Evolutionary conservation across 2,797 vertebrate species (phyloP), one percentile per base, ranked within the genome.

Genomic region (Channa striata): DNA sequence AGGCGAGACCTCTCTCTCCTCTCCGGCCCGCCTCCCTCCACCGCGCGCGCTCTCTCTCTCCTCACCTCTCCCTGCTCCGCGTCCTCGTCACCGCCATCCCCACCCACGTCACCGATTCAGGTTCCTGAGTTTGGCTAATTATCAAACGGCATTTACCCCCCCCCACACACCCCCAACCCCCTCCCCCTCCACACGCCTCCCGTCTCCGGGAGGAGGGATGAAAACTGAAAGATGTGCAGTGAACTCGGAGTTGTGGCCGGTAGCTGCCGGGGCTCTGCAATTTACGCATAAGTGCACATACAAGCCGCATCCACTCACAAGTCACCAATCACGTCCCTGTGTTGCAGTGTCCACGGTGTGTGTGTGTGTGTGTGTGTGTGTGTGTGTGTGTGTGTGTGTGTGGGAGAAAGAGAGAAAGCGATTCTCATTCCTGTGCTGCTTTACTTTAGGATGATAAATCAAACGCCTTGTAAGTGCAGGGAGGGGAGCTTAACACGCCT

Each of bases 91-190:
- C 33, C 36, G 17, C 66, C 19, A 47, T 48, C 62, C 53, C 54
- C 77, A 47, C 40, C 44, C 63, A 83, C 88, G 87, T 92, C 92
- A 92, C 87, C 36, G 59, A 79, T 75, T 81, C 87, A 90, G 87
- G 87, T 89, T 88, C 81, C 78, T 84, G 80, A 80, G 85, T 90
- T 40, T 6, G 39, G 39, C 14, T 93, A 73, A 89, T 91, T 89
- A 91, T 87, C 87, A 86, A 73, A 78, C 72, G 47, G 36, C 63
- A 64, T 60, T 71, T 59, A n/a, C 6, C 9, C 19, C 6, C 1
- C 23, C 10, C 3, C 14, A 6, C 25, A 6, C 7, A 2, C 33
- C 39, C 39, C 43, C 23, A 30, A 47, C 3, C 4, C n/a, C 13
- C 0, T 30, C 1, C 10, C 33, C 12, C 11, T 25, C 33, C n/a